Conservation (phyloP, 2,113 vertebrate species). For the Theristicus caerulescens region DNA sequence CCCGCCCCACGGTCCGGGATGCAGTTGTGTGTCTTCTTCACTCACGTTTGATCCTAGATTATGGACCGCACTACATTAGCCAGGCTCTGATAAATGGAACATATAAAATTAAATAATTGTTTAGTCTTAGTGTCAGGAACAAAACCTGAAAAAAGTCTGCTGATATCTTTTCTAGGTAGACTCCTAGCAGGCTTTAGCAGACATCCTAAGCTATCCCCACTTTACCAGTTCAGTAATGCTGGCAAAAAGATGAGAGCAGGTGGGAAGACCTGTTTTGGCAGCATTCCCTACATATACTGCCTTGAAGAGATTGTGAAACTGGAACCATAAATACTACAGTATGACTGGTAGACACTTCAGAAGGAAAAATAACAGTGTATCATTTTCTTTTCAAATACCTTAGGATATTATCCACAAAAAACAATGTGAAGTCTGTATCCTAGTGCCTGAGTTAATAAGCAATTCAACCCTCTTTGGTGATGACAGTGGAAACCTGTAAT, state of each 20-base stretch:
- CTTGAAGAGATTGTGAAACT: background rate
- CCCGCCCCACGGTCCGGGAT: fast-evolving
- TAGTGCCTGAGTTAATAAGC: background rate
- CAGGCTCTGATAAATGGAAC: background rate
- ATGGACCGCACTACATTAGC: background rate
- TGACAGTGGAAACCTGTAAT: background rate
- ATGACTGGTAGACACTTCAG: background rate
- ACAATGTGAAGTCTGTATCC: background rate
- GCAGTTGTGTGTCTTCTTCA: background rate
- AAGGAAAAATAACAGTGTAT: background rate
- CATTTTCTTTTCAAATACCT: background rate
- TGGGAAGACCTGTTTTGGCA: background rate
- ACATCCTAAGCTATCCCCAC: background rate
- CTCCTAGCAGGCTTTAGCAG: background rate
- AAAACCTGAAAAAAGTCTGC: background rate
- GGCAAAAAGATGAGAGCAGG: background rate
- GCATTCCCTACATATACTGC: background rate
- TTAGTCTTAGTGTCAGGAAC: background rate
- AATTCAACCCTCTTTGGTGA: background rate
- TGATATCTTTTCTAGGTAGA: background rate
- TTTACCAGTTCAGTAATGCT: background rate
- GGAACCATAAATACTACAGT: background rate
- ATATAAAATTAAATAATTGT: background rate
- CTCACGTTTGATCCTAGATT: background rate
- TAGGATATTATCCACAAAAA: background rate